phyloP scores from a whole-genome alignment of 2,113 vertebrate species.

The Eretmochelys imbricata region DNA sequence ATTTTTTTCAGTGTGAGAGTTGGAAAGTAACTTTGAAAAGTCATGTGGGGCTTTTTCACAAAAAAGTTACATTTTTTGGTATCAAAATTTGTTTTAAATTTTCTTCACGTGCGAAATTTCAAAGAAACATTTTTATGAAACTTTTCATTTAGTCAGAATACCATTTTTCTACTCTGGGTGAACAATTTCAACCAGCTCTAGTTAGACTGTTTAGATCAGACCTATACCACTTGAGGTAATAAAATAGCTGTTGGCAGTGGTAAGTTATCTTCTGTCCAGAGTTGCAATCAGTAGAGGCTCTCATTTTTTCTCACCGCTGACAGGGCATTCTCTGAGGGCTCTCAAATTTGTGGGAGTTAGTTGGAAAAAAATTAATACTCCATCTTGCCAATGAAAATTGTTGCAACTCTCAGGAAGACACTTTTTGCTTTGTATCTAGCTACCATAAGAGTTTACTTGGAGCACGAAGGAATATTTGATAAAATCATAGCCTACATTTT shows the following conservation, averaged over 20 bases:
- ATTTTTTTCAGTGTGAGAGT: too few species aligned
- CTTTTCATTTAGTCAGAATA: neutral
- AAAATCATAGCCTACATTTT: neutral
- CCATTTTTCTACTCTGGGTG: accelerated
- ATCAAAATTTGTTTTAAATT: neutral
- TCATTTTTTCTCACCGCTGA: too few species aligned
- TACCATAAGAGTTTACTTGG: neutral
- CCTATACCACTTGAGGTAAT: too few species aligned
- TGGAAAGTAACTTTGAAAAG: too few species aligned
- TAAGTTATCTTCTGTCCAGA: too few species aligned
- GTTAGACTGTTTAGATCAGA: neutral
- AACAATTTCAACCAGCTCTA: neutral
- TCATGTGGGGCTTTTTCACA: neutral
- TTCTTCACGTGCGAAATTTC: neutral
- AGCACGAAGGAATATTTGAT: neutral
- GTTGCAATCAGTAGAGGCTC: too few species aligned
- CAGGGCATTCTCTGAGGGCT: neutral
- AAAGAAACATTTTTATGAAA: neutral
- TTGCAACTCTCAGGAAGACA: neutral
- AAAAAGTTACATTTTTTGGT: neutral
- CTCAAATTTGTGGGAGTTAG: neutral
- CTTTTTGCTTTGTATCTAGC: neutral
- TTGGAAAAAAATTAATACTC: neutral
- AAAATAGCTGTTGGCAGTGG: too few species aligned
- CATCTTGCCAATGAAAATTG: neutral